phyloP scores from a whole-genome alignment of 1,140 invertebrate genomes.

The Ceratina calcarata region DNA sequence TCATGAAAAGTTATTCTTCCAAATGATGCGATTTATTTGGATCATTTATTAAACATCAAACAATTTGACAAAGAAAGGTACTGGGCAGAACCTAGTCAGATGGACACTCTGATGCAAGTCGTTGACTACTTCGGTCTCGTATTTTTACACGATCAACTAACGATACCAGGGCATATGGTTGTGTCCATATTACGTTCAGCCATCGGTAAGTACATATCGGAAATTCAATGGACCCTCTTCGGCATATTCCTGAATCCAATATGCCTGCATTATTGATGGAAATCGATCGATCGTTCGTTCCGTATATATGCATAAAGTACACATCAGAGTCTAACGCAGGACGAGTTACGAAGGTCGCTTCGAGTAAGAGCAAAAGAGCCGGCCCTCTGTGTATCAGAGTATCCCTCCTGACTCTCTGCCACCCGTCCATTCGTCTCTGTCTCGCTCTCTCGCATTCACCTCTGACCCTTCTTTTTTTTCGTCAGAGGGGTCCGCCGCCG shows the following conservation, averaged over 20 bases:
- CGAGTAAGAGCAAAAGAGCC: constrained; percentile 10
- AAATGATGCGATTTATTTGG: too few species aligned
- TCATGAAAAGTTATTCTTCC: too few species aligned
- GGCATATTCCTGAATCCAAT: constrained; percentile 71
- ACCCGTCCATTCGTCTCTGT: neutral
- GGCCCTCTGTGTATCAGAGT: neutral
- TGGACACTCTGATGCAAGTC: neutral
- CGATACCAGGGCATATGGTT: neutral
- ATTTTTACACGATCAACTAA: constrained; percentile 13
- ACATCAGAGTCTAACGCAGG: constrained; percentile 5
- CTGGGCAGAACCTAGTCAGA: neutral
- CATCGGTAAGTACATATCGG: constrained; percentile 33
- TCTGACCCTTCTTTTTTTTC: constrained; percentile 8
- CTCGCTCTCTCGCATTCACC: neutral
- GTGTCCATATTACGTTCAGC: constrained; percentile 27
- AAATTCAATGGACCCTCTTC: constrained; percentile 39
- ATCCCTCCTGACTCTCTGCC: neutral
- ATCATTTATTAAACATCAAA: too few species aligned
- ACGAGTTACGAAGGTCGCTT: constrained; percentile 6
- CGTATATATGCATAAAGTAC: constrained; percentile 37
- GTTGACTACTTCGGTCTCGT: too few species aligned
- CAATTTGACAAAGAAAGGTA: neutral
- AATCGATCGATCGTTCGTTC: constrained; percentile 44
- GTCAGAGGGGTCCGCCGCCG: neutral
- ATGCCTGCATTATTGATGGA: constrained; percentile 61